Percentiles rank a stretch among this genome's conserved stretches.
phyloP scores from a whole-genome alignment of 2,113 vertebrate species.

The Channa argus region DNA sequence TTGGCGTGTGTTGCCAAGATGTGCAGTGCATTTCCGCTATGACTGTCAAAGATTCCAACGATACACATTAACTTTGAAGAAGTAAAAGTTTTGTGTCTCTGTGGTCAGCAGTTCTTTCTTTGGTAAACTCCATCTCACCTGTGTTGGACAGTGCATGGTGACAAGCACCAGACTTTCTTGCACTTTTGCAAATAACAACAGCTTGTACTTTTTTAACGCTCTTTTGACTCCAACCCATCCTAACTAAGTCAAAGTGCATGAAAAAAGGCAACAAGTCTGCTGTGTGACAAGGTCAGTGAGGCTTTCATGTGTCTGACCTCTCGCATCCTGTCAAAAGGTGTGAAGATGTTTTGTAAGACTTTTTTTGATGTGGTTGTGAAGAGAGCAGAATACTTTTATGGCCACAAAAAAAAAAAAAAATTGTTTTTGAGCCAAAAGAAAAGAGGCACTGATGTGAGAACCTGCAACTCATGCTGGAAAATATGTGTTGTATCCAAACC shows the following conservation, averaged over 20 bases:
- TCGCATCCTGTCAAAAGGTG: constrained; percentile 22
- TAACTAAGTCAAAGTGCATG: not conserved
- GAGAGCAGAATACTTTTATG: not conserved
- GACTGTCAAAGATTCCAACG: constrained; percentile 31
- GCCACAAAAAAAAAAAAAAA: not conserved
- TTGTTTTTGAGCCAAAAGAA: not conserved
- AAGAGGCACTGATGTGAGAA: not conserved
- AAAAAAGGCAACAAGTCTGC: not conserved
- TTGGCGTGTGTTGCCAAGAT: constrained; percentile 6
- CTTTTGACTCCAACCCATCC: not conserved
- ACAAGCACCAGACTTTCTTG: not conserved
- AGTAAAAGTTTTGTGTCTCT: not conserved
- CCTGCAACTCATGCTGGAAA: not conserved
- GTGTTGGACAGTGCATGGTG: not conserved
- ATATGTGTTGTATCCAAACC: not conserved
- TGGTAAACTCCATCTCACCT: not conserved
- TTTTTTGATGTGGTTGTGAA: constrained; percentile 10
- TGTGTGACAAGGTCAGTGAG: not conserved
- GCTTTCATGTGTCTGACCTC: not conserved
- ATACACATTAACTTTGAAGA: not conserved
- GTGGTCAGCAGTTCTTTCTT: not conserved
- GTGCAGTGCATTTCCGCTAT: constrained; percentile 27
- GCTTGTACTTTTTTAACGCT: not conserved
- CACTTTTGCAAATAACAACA: not conserved
- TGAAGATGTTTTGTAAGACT: not conserved